phyloP scores from a whole-genome alignment of 2,113 vertebrate species.

The Callionymus lyra region DNA sequence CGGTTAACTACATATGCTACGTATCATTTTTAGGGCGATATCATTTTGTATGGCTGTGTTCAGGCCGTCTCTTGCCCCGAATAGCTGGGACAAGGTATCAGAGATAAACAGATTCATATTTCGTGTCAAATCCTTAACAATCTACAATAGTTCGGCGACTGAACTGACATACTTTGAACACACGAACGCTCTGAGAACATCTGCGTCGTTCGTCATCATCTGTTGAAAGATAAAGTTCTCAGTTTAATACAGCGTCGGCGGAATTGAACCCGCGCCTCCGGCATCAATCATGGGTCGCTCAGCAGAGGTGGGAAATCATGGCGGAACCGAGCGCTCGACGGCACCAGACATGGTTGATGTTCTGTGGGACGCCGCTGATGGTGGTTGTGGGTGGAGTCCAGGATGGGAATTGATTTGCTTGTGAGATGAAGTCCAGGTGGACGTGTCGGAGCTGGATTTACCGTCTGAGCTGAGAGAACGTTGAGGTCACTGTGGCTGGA shows the following conservation, averaged over 20 bases:
- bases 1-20: no score
- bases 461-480: background rate
- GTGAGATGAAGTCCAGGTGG: conserved; percentile 5
- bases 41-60: no score
- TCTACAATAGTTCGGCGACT: no score
- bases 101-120: no score
- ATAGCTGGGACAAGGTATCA: no score
- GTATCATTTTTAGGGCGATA: no score
- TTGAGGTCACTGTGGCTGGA: background rate
- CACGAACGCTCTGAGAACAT: no score
- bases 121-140: no score
- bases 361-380: conserved; percentile 44
- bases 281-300: conserved; percentile 17
- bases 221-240: conserved; percentile 17
- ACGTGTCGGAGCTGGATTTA: conserved; percentile 34
- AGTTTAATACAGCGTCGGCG: conserved; percentile 10
- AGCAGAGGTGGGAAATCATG: conserved; percentile 28
- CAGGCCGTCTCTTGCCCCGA: no score
- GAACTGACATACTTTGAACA: no score
- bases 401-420: conserved; percentile 42
- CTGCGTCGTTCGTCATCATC: no score
- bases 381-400: conserved; percentile 16
- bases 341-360: conserved; percentile 39
- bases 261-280: conserved; percentile 9
- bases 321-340: conserved; percentile 11